Percentiles rank a stretch among this genome's conserved stretches.
Evolutionary conservation across 1,140 invertebrate species (phyloP).

Genomic region (Bradysia coprophila): DNA sequence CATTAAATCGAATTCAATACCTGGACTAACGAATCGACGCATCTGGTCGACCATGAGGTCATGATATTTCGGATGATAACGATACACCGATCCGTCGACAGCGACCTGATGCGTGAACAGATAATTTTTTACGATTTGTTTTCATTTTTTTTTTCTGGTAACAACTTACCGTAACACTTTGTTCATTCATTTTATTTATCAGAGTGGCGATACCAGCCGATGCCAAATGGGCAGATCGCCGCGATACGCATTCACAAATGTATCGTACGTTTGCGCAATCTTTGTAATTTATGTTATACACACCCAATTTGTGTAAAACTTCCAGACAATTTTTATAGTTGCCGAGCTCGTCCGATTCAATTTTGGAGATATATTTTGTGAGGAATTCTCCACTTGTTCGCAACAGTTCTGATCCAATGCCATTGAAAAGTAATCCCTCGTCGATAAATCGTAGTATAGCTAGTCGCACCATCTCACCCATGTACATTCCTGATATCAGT

Average conservation of each 20-base stretch:
- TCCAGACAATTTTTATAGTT: constrained; percentile 70
- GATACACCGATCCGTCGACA: constrained; percentile 95
- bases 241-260: constrained; percentile 84
- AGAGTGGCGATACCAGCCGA: constrained; percentile 73
- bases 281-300: constrained; percentile 49
- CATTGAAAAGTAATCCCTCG: constrained; percentile 61
- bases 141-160: background rate
- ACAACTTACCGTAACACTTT: constrained; percentile 75
- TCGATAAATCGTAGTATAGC: constrained; percentile 62
- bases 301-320: constrained; percentile 72
- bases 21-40: constrained; percentile 44
- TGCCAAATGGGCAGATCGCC: constrained; percentile 82
- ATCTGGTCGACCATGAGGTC: constrained; percentile 90
- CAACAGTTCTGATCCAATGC: constrained; percentile 54
- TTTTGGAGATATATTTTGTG: constrained; percentile 97
- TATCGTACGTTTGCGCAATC: constrained; percentile 83
- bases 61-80: constrained; percentile 96
- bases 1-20: constrained; percentile 84
- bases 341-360: constrained; percentile 76
- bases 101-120: constrained; percentile 41
- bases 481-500: constrained; percentile 89
- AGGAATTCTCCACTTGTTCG: constrained; percentile 67
- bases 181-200: constrained; percentile 78
- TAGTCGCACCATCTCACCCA: constrained; percentile 70
- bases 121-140: background rate